Conservation (phyloP, 1,140 invertebrate genomes). For the Bombus waltoni region DNA sequence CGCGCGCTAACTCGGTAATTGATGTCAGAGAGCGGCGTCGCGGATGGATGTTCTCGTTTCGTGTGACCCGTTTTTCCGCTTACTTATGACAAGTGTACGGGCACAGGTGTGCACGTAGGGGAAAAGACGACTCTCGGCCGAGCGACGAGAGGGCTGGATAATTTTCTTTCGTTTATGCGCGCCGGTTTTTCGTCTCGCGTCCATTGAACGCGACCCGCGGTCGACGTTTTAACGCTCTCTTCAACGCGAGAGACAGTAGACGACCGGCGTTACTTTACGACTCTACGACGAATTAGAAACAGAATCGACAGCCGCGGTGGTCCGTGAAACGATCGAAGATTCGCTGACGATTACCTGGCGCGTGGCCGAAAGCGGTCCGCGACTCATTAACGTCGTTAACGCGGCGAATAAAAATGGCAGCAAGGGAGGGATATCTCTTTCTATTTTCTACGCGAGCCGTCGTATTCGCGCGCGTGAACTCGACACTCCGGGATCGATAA, state of each 20-base stretch:
- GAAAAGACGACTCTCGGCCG: not conserved
- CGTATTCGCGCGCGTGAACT: not conserved
- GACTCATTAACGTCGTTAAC: not conserved
- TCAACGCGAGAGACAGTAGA: too few relatives aligned
- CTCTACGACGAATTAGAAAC: too few relatives aligned
- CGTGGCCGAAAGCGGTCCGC: not conserved
- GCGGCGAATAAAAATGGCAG: not conserved
- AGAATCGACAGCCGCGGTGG: not conserved
- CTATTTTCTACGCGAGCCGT: not conserved
- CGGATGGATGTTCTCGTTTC: conserved; percentile 51
- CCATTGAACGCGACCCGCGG: not conserved
- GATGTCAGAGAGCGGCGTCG: conserved; percentile 28
- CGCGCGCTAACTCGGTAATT: conserved; percentile 16
- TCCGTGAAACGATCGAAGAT: not conserved
- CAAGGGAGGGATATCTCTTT: not conserved
- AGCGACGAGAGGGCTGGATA: not conserved
- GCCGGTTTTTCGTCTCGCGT: not conserved
- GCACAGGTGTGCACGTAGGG: not conserved
- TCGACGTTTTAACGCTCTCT: not conserved
- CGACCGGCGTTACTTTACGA: too few relatives aligned
- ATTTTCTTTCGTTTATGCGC: conserved; percentile 17
- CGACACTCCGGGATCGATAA: conserved; percentile 10
- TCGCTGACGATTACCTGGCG: not conserved
- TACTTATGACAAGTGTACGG: not conserved
- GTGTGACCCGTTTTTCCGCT: conserved; percentile 2